Percentiles rank a stretch among this genome's conserved stretches.
These are phyloP conservation scores for Leptarthrus brevirostris DNA, from an alignment of 2,888 invertebrate genomes.

Conservation along the genomic window DNA sequence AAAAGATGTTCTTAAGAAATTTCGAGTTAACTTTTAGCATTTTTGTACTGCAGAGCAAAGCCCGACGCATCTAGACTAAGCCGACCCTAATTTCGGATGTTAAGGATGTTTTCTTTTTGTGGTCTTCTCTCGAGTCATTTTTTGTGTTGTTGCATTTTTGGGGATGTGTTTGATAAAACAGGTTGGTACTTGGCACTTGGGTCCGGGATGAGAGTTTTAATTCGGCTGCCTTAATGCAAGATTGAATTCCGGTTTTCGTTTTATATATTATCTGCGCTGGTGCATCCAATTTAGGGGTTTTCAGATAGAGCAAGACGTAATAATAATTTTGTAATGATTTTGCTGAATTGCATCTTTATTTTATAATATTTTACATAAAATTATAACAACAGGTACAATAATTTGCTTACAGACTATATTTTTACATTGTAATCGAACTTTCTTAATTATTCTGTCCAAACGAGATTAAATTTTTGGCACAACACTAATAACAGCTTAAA, in stretches of 20 bases:
- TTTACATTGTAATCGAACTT: neutral
- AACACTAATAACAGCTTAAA: neutral
- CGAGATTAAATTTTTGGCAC: neutral
- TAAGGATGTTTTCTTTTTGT: constrained; percentile 20
- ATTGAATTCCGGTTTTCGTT: constrained; percentile 8
- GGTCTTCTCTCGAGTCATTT: neutral
- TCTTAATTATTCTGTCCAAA: neutral
- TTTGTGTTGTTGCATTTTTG: constrained; percentile 25
- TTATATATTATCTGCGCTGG: too few species aligned
- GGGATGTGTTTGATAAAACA: constrained; percentile 42
- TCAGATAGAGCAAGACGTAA: neutral
- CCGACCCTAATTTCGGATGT: constrained; percentile 13
- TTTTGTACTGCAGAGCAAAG: neutral
- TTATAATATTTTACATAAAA: neutral
- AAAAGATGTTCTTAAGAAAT: constrained; percentile 51
- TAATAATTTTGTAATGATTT: neutral
- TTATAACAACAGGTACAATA: neutral
- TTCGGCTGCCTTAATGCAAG: constrained; percentile 8
- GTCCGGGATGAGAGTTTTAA: constrained; percentile 8
- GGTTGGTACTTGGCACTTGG: constrained; percentile 40
- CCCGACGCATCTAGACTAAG: neutral
- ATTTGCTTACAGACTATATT: neutral
- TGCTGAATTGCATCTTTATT: neutral
- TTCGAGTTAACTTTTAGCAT: constrained; percentile 54
- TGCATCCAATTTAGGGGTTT: constrained; percentile 1